phyloP scores from a whole-genome alignment of 2,797 vertebrate genomes.

The Hypotaenidia okinawae region DNA sequence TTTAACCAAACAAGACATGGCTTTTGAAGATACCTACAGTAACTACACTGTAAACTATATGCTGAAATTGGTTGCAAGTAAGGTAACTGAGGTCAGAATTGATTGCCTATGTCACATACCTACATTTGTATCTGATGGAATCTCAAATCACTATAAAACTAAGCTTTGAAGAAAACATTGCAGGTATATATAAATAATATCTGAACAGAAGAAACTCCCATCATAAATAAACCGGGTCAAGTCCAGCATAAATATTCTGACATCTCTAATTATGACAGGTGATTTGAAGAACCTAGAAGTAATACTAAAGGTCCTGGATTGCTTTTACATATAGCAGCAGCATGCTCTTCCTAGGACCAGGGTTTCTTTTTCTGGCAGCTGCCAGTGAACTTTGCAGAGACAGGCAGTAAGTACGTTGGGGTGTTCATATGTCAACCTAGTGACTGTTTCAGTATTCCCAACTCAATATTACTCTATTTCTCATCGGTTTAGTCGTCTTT shows the following conservation, averaged over 20 bases:
- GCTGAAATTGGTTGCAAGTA: neutral
- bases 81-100: neutral
- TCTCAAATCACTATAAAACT: neutral
- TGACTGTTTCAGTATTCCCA: neutral
- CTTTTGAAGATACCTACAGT: neutral
- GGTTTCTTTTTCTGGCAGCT: neutral
- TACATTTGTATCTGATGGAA: neutral
- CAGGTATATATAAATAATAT: neutral
- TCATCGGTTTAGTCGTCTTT: neutral
- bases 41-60: neutral
- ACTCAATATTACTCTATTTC: neutral
- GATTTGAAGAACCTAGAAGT: neutral
- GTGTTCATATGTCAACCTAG: neutral
- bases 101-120: neutral
- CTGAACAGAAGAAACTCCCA: neutral
- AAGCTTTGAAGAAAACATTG: neutral
- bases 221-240: neutral
- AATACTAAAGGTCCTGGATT: neutral
- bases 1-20: neutral
- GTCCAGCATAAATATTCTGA: neutral
- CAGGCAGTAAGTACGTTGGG: neutral
- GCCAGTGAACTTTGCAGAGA: neutral
- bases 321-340: neutral
- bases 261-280: neutral
- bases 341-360: accelerated